Evolutionary conservation across 2,113 vertebrate species (phyloP).

Genomic region (Romanogobio albipinnatus): DNA sequence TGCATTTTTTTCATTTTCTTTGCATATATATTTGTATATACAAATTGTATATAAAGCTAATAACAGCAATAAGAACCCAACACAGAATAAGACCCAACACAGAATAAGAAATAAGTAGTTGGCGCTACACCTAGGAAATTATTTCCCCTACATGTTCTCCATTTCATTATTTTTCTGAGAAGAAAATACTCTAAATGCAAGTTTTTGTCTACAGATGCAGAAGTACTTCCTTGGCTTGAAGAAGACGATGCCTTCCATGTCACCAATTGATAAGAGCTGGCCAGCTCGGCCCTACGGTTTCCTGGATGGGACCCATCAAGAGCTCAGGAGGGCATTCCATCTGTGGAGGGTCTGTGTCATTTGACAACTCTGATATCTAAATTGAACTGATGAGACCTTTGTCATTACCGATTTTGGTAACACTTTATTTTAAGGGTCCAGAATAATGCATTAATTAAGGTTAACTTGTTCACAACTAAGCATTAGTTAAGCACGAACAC

Average conservation of each 20-base stretch:
- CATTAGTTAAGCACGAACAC: too few species aligned
- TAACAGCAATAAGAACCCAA: too few species aligned
- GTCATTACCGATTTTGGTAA: background rate
- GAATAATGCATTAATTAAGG: too few species aligned
- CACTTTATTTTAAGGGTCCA: too few species aligned
- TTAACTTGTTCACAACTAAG: too few species aligned
- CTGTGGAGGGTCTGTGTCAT: slow-evolving; percentile 88
- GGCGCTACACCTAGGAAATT: background rate
- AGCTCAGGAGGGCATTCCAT: slow-evolving; percentile 92
- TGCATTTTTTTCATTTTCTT: background rate
- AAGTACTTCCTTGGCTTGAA: slow-evolving; percentile 95
- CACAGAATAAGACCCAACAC: background rate
- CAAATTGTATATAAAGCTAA: background rate
- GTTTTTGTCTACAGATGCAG: slow-evolving; percentile 80
- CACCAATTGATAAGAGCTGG: slow-evolving; percentile 94
- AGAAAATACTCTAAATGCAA: background rate
- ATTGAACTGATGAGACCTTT: background rate
- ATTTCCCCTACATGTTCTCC: background rate
- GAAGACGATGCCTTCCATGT: slow-evolving; percentile 88
- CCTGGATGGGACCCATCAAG: slow-evolving; percentile 87
- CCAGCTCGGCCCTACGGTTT: slow-evolving; percentile 87
- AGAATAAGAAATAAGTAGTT: background rate
- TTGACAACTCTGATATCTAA: background rate
- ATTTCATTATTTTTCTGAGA: background rate
- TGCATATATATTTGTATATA: background rate